A percentile compares a stretch with the other conserved stretches of the same genome.
phyloP scores from a whole-genome alignment of 2,113 vertebrate species.

The Phrynocephalus versicolor region DNA sequence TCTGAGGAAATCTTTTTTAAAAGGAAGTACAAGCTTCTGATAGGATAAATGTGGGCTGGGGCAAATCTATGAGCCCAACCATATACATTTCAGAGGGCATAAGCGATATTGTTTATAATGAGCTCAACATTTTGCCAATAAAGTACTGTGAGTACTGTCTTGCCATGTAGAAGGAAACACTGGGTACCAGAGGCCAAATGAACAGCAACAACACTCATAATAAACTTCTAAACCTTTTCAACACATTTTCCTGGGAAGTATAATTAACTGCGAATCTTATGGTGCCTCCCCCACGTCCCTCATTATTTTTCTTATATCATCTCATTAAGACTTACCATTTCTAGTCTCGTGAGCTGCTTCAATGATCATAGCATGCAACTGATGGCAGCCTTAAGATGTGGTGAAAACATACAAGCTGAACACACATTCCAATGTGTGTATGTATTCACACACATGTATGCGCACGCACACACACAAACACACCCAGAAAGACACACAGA shows the following conservation, averaged over 20 bases:
- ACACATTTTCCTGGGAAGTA: background rate
- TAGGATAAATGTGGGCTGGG: background rate
- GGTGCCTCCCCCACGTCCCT: background rate
- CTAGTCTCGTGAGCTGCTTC: background rate
- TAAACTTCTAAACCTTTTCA: background rate
- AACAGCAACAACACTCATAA: background rate
- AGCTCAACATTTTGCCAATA: no score
- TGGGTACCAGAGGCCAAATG: background rate
- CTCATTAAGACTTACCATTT: background rate
- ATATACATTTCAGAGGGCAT: background rate
- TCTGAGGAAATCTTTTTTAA: slow-evolving; percentile 12
- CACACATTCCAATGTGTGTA: no score
- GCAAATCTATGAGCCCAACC: background rate
- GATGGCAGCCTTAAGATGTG: background rate
- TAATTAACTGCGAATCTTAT: background rate
- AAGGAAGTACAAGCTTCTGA: background rate
- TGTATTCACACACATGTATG: no score
- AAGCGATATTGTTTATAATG: background rate
- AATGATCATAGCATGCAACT: background rate
- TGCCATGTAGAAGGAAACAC: background rate
- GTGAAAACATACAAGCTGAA: background rate
- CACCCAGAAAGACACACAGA: background rate
- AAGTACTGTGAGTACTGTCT: background rate
- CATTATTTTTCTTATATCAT: background rate
- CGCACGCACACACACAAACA: background rate